Evolutionary conservation across 2,797 vertebrate genomes (phyloP).

Genomic region (Poecilia gillii): DNA sequence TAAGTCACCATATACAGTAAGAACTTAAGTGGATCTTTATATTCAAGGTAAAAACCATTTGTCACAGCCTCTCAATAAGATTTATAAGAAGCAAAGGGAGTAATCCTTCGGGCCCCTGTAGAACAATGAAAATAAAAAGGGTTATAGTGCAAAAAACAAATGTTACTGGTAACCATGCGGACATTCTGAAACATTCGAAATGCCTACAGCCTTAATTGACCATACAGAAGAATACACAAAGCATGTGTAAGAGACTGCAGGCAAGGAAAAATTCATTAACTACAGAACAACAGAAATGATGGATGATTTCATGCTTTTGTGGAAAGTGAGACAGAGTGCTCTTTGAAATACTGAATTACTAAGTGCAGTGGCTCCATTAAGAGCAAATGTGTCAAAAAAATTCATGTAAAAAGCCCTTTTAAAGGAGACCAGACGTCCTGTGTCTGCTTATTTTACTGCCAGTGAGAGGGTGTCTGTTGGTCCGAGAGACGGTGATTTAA

Average conservation of each 20-base stretch:
- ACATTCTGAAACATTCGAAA: conserved; percentile 29
- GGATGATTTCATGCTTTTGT: conserved; percentile 56
- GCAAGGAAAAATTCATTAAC: conserved; percentile 56
- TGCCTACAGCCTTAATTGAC: conserved; percentile 34
- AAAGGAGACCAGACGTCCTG: conserved; percentile 41
- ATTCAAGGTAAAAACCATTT: conserved; percentile 15
- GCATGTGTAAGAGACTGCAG: conserved; percentile 34
- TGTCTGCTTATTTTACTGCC: conserved; percentile 44
- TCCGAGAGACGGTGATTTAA: conserved; percentile 54
- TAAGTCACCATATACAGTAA: not conserved
- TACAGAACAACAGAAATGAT: conserved; percentile 67
- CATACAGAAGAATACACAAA: conserved; percentile 20
- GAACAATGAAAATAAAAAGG: conserved; percentile 36
- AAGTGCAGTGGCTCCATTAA: conserved; percentile 56
- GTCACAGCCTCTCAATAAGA: conserved; percentile 21
- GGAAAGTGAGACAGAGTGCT: conserved; percentile 63
- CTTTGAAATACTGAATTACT: conserved; percentile 58
- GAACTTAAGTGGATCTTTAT: conserved; percentile 28
- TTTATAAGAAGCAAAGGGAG: conserved; percentile 34
- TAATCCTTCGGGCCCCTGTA: conserved; percentile 16
- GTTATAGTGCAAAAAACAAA: conserved; percentile 38
- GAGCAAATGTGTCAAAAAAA: conserved; percentile 54
- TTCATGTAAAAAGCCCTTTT: conserved; percentile 47
- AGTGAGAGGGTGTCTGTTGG: conserved; percentile 49
- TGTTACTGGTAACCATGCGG: conserved; percentile 12